These are phyloP conservation scores for Ips typographus DNA, from an alignment of 1,140 invertebrate species.

Conservation along the genomic window DNA sequence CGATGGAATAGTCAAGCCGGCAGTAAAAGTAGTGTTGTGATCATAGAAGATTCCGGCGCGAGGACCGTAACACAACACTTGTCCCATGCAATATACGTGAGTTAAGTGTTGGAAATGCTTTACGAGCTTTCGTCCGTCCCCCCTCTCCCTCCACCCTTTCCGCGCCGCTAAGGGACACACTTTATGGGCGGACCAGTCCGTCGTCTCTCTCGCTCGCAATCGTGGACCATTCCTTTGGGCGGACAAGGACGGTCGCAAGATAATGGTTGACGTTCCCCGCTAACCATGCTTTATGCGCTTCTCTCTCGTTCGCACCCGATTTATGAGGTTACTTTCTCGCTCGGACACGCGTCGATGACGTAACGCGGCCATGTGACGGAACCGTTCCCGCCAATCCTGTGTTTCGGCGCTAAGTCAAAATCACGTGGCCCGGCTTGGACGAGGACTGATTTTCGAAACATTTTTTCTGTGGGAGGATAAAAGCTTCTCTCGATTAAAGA, in stretches of 20 bases:
- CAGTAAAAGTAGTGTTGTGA: conserved; percentile 22
- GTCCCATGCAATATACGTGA: conserved; percentile 52
- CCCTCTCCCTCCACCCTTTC: conserved; percentile 21
- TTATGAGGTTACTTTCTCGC: conserved; percentile 50
- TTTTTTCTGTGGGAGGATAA: conserved; percentile 12
- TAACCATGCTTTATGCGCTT: conserved; percentile 54
- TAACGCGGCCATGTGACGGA: conserved; percentile 50
- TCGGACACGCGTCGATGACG: conserved; percentile 47
- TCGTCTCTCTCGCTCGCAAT: conserved; percentile 33
- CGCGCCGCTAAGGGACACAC: conserved; percentile 42
- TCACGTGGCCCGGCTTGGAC: conserved; percentile 32
- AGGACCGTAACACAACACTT: conserved; percentile 41
- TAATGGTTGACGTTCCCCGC: conserved; percentile 54
- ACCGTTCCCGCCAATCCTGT: conserved; percentile 46
- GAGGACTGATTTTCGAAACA: conserved; percentile 15
- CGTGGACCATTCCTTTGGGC: conserved; percentile 3
- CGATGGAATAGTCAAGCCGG: background rate
- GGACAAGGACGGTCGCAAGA: conserved; percentile 48
- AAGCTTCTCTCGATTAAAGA: too few relatives aligned
- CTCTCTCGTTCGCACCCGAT: conserved; percentile 52
- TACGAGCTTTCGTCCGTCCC: conserved; percentile 49
- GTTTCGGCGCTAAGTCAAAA: conserved; percentile 47
- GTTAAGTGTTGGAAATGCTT: conserved; percentile 54
- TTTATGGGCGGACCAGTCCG: conserved; percentile 52
- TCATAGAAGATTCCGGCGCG: conserved; percentile 45